Evolutionary conservation across 1,140 invertebrate genomes (phyloP).

Genomic region (Stegodyphus dumicola): DNA sequence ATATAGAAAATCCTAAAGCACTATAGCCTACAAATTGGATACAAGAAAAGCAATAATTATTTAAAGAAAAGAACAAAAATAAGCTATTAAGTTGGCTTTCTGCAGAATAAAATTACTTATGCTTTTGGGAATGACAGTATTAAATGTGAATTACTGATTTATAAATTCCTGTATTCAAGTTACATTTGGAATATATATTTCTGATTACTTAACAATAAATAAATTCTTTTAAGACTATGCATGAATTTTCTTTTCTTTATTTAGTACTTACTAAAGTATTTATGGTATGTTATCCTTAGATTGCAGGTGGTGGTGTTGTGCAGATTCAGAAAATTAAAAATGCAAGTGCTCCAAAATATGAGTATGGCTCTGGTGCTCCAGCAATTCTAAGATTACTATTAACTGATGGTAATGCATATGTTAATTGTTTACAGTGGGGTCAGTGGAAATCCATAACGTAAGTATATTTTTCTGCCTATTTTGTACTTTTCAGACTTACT

Average conservation of each 20-base stretch:
- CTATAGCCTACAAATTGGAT: too few species aligned
- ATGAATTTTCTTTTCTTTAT: neutral
- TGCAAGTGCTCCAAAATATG: conserved; percentile 87
- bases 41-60: too few species aligned
- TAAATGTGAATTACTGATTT: too few species aligned
- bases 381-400: conserved; percentile 84
- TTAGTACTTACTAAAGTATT: neutral
- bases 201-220: too few species aligned
- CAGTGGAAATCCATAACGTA: conserved; percentile 69
- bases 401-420: conserved; percentile 84
- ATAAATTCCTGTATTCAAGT: too few species aligned
- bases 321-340: conserved; percentile 90
- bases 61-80: too few species aligned
- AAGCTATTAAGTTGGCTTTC: too few species aligned
- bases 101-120: too few species aligned
- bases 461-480: conserved; percentile 68
- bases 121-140: too few species aligned
- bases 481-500: too few species aligned
- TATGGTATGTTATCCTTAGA: conserved; percentile 61
- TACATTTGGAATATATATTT: too few species aligned
- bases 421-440: conserved; percentile 80
- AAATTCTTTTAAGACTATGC: neutral
- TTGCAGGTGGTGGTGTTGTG: conserved; percentile 79
- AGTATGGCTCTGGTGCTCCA: conserved; percentile 83
- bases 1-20: too few species aligned